These are phyloP conservation scores for Drosophila neonasuta DNA, from an alignment of 2,888 invertebrate species.

Conservation along the genomic window DNA sequence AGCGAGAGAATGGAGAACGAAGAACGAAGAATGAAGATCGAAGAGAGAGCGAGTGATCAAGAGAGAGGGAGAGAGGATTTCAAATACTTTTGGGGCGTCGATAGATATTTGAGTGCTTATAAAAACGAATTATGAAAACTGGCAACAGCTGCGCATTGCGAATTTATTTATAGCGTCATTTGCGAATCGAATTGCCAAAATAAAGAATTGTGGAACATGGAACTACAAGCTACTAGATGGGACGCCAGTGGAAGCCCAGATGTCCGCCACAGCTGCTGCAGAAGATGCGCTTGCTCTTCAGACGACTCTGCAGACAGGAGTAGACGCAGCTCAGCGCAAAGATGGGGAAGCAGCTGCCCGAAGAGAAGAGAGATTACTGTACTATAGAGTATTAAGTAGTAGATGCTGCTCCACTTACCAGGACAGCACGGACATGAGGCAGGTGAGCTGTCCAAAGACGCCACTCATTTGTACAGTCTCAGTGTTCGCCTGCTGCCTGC, in stretches of 20 bases:
- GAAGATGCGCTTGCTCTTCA: constrained; percentile 78
- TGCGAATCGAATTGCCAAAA: constrained; percentile 18
- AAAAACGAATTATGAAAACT: constrained; percentile 39
- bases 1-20: neutral
- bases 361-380: neutral
- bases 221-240: constrained; percentile 50
- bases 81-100: constrained; percentile 23
- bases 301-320: constrained; percentile 76
- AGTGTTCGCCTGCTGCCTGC: constrained; percentile 70
- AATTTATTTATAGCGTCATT: constrained; percentile 61
- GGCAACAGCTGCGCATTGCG: constrained; percentile 56
- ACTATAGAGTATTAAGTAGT: neutral
- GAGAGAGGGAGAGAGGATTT: constrained; percentile 3
- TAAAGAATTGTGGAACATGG: neutral
- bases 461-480: constrained; percentile 77
- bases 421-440: constrained; percentile 73
- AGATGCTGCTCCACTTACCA: constrained; percentile 59
- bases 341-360: constrained; percentile 80
- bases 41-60: neutral
- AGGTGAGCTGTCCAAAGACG: constrained; percentile 72
- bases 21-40: neutral
- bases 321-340: constrained; percentile 79
- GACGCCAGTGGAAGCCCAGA: constrained; percentile 79
- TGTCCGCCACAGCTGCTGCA: constrained; percentile 81
- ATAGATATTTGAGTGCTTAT: constrained; percentile 44